Percentiles rank a stretch among this genome's conserved stretches.
Evolutionary conservation across 2,113 vertebrate species (phyloP).

Genomic region (Ploceus nigricollis): DNA sequence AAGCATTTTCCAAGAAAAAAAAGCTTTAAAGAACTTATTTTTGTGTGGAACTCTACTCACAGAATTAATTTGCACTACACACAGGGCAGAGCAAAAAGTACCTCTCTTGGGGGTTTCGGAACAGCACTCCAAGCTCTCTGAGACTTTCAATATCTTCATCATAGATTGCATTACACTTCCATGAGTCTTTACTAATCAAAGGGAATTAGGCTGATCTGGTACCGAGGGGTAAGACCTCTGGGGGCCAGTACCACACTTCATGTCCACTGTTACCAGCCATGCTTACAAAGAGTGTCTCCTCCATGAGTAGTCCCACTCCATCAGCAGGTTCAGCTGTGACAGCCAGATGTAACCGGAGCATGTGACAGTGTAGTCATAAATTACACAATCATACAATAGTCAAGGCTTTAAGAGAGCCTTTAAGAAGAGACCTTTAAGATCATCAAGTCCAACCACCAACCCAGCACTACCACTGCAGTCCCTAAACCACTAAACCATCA

Average conservation of each 20-base stretch:
- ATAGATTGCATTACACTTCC: neutral
- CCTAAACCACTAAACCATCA: neutral
- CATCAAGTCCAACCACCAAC: neutral
- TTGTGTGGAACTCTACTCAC: neutral
- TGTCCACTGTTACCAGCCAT: neutral
- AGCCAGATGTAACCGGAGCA: rapidly evolving
- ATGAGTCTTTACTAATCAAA: neutral
- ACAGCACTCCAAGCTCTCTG: neutral
- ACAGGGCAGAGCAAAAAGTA: neutral
- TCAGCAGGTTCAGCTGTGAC: neutral
- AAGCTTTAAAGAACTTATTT: neutral
- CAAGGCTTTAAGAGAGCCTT: no score
- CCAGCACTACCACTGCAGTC: neutral
- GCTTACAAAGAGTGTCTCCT: neutral
- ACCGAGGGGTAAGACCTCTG: neutral
- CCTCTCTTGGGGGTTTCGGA: neutral
- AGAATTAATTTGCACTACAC: neutral
- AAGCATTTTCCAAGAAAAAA: neutral
- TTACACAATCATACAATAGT: neutral
- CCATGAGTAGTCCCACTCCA: no score
- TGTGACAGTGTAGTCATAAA: neutral
- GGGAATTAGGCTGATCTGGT: neutral
- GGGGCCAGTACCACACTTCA: neutral
- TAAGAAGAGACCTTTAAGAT: neutral
- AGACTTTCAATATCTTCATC: neutral